Percentiles rank a stretch among this genome's conserved stretches.
Conservation (phyloP, 2,797 vertebrate genomes). For the Masticophis lateralis region DNA sequence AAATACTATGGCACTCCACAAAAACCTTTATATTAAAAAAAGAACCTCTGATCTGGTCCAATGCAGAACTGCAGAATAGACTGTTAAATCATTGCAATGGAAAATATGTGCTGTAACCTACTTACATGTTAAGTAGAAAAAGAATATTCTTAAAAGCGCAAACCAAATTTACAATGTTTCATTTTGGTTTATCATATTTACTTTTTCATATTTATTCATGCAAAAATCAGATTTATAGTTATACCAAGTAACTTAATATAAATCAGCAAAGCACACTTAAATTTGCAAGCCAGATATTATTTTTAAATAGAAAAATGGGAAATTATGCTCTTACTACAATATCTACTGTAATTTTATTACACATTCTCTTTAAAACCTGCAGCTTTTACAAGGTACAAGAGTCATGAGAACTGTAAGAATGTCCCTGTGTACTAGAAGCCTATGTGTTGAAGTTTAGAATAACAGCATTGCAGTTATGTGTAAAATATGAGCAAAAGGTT, state of each 20-base stretch:
- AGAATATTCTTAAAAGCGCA: constrained; percentile 42
- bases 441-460: constrained; percentile 27
- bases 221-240: constrained; percentile 36
- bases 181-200: constrained; percentile 34
- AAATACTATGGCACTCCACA: constrained; percentile 22
- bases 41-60: constrained; percentile 35
- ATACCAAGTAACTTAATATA: constrained; percentile 32
- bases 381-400: not conserved
- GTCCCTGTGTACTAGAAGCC: not conserved
- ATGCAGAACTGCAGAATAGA: not conserved
- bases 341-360: constrained; percentile 22
- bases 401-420: not conserved
- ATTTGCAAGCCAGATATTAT: not conserved
- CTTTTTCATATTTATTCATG: constrained; percentile 39
- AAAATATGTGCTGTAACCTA: constrained; percentile 16
- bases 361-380: not conserved
- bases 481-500: not conserved
- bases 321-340: constrained; percentile 18
- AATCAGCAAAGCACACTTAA: constrained; percentile 22
- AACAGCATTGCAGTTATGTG: not conserved
- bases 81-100: constrained; percentile 20
- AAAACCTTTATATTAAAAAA: constrained; percentile 24
- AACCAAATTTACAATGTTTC: constrained; percentile 31
- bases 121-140: constrained; percentile 38
- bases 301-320: constrained; percentile 21